phyloP scores from a whole-genome alignment of 2,888 invertebrate genomes.

The Temnothorax rugatulus region DNA sequence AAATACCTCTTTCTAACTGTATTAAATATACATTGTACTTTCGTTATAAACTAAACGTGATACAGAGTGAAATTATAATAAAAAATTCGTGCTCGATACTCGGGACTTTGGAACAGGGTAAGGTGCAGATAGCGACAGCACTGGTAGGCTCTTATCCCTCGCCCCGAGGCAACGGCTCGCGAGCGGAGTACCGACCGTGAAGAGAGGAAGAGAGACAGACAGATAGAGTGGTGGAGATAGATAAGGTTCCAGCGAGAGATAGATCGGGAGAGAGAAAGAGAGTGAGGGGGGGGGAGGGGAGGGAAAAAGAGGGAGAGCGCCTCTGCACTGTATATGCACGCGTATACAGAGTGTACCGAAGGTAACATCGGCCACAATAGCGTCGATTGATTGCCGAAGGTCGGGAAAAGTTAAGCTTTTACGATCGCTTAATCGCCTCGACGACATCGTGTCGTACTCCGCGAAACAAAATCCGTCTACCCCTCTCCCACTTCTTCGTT shows the following conservation, averaged over 20 bases:
- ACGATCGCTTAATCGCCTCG: slow-evolving; percentile 34
- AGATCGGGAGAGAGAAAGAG: slow-evolving; percentile 27
- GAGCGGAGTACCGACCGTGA: slow-evolving; percentile 76
- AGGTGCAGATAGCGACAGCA: slow-evolving; percentile 26
- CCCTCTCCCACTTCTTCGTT: no score
- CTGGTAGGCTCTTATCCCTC: slow-evolving; percentile 70
- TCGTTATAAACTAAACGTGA: not conserved
- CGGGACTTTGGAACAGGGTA: not conserved
- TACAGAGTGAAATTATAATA: not conserved
- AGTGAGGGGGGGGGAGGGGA: slow-evolving; percentile 33
- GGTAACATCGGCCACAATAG: slow-evolving; percentile 75
- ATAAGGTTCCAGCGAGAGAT: slow-evolving; percentile 23
- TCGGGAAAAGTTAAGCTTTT: slow-evolving; percentile 24
- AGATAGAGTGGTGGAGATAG: slow-evolving; percentile 57
- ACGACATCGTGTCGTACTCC: slow-evolving; percentile 22
- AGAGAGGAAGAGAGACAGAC: slow-evolving; percentile 71
- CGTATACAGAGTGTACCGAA: slow-evolving; percentile 74
- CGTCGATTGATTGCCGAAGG: slow-evolving; percentile 46
- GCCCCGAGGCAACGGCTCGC: slow-evolving; percentile 73
- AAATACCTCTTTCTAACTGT: not conserved
- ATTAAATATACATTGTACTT: not conserved
- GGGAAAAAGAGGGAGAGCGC: slow-evolving; percentile 67
- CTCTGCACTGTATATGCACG: slow-evolving; percentile 64
- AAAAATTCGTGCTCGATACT: not conserved
- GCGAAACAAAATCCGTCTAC: slow-evolving; percentile 25